Base-by-base conservation (phyloP, 1,140 invertebrate genomes). In the Bombus terrestris region DNA sequence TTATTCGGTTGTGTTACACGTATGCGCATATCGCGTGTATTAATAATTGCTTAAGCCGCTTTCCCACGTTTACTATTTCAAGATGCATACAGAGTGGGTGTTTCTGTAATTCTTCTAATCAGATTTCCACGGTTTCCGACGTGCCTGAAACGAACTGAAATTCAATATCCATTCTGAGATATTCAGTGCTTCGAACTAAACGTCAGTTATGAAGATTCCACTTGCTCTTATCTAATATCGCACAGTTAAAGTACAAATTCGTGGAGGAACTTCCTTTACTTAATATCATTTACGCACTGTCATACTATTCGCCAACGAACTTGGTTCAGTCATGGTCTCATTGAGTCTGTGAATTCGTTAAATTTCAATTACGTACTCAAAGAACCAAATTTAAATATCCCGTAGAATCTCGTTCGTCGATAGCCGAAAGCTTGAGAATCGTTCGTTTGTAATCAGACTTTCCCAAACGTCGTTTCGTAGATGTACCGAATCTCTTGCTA, bases 141-240 rank as follows among this genome's bases (percentile, higher is more conserved):
- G n/a, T 22, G 43, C 41, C 12, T 22, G 66, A 25, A 68, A 53
- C 62, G 12, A 57, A 28, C n/a, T 2, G 74, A 78, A 78, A 77
- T 83, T 77, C 43, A 59, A 69, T 78, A n/a, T 83, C 69, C 74
- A 32, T 32, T 43, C 35, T 4, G 18, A 28, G 37, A n/a, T 35
- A 39, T 41, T 12, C 25, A 22, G 15, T 28, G 74, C 37, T 41
- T 25, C 43, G 32, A 15, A 37, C 22, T 72, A 88, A 73, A 78
- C 62, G 83, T 80, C 85, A 89, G 77, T 88, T 81, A 79, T 79
- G 86, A 88, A 76, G 74, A 73, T 39, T 88, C 66, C 72, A 69
- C 72, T 84, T 73, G 68, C 86, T 75, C 81, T 88, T 71, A 78
- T 78, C 83, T 62, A 53, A 75, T 80, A 75, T 81, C 43, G 68